Evolutionary conservation across 2,797 vertebrate genomes (phyloP).

Genomic region (Lepidocolaptes lacrymiger): DNA sequence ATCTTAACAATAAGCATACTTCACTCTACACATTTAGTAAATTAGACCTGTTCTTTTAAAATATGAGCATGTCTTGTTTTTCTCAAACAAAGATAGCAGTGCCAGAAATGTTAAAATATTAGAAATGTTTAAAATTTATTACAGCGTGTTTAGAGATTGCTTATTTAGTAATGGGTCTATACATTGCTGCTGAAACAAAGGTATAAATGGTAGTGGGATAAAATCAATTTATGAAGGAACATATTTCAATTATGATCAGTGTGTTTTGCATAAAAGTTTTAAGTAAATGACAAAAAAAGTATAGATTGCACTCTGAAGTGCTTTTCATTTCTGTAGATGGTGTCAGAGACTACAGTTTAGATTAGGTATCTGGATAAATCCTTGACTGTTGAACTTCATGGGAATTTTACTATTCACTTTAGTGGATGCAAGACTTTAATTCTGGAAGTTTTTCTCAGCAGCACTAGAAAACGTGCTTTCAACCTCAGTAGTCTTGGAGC

Average conservation of each 20-base stretch:
- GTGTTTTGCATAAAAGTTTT: neutral
- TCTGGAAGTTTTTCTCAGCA: neutral
- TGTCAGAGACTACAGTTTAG: neutral
- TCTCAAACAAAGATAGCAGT: neutral
- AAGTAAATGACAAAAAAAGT: neutral
- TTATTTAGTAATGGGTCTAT: slow-evolving; percentile 26
- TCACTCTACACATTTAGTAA: neutral
- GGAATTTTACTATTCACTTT: neutral
- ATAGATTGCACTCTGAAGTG: neutral
- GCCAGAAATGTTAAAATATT: slow-evolving; percentile 14
- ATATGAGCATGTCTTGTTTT: neutral
- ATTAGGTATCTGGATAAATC: neutral
- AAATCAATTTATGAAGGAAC: slow-evolving; percentile 7
- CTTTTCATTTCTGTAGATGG: neutral
- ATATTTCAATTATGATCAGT: neutral
- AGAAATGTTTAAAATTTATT: slow-evolving; percentile 37
- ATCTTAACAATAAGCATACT: neutral
- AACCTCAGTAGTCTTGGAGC: neutral
- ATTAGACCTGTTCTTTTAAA: neutral
- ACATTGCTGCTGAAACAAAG: neutral
- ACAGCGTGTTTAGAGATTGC: neutral
- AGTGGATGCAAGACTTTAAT: neutral
- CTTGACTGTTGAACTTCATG: neutral
- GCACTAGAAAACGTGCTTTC: neutral
- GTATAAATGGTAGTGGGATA: neutral